Evolutionary conservation across 2,888 invertebrate genomes (phyloP), one percentile per base, ranked within the genome.

Genomic region (Pristionchus mayeri): DNA sequence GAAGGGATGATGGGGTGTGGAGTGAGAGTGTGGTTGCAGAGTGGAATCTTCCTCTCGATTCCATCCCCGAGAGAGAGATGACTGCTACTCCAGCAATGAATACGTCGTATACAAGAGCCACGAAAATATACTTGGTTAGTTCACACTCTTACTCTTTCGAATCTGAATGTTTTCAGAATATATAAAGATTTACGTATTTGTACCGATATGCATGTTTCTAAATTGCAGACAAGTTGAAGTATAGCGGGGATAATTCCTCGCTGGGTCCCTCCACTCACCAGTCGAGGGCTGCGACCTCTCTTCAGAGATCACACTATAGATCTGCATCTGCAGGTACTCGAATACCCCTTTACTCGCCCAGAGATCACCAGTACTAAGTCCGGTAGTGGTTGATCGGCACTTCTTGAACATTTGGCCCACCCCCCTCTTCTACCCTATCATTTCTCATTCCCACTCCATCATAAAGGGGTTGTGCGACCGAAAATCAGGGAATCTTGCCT

Each of bases 301-400:
- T 83, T 50, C 67, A 83, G 27, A 63, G 83, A 50, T 34, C 50
- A 18, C 83, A 83, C 37, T 71, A 83, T 44, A 24, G 83, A 67
- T 83, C 83, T 1, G 83, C 83, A 6, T 83, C 83, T 34, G 83
- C 83, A 30, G 83, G 83, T 71, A n/a, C n/a, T n/a, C n/a, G n/a
- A n/a, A n/a, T n/a, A n/a, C n/a, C n/a, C n/a, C n/a, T n/a, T n/a
- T n/a, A n/a, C n/a, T n/a, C n/a, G n/a, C n/a, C n/a, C n/a, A n/a
- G n/a, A n/a, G n/a, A n/a, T n/a, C n/a, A n/a, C n/a, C n/a, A n/a
- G n/a, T n/a, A n/a, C n/a, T n/a, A n/a, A n/a, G n/a, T n/a, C n/a
- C n/a, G n/a, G n/a, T n/a, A n/a, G n/a, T n/a, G n/a, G n/a, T n/a
- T n/a, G n/a, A n/a, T n/a, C n/a, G n/a, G n/a, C n/a, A n/a, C n/a